A percentile compares a stretch with the other conserved stretches of the same genome.
Conservation (phyloP, 2,888 invertebrate genomes). For the Aspidapion aeneum region DNA sequence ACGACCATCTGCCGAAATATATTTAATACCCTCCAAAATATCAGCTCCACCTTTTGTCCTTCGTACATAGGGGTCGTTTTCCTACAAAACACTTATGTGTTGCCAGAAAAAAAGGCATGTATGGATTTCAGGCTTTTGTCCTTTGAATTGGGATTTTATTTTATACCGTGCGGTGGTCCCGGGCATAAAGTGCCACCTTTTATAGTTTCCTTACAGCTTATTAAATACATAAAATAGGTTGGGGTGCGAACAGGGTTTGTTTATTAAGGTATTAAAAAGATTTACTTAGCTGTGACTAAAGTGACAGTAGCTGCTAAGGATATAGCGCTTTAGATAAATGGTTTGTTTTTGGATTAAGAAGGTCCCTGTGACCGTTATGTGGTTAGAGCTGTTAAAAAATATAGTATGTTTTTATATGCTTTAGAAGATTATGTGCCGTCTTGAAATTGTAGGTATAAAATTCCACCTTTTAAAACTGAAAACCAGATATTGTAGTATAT, state of each 20-base stretch:
- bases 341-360: neutral
- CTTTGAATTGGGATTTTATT: slow-evolving; percentile 43
- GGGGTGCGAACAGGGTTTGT: slow-evolving; percentile 16
- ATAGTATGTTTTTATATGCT: neutral
- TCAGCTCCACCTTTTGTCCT: slow-evolving; percentile 30
- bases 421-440: neutral
- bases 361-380: neutral
- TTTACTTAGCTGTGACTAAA: slow-evolving; percentile 23
- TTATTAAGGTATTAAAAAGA: slow-evolving; percentile 23
- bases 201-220: slow-evolving; percentile 22
- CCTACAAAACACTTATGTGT: slow-evolving; percentile 31
- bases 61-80: slow-evolving; percentile 32
- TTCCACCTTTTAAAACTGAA: neutral
- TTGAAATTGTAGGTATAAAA: neutral
- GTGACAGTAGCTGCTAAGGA: slow-evolving; percentile 16
- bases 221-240: slow-evolving; percentile 1
- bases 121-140: slow-evolving; percentile 35
- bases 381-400: neutral
- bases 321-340: neutral
- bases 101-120: slow-evolving; percentile 21
- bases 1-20: slow-evolving; percentile 48
- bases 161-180: slow-evolving; percentile 39
- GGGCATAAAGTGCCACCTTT: slow-evolving; percentile 33
- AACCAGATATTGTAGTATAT: too few relatives aligned
- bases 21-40: slow-evolving; percentile 39